phyloP scores from a whole-genome alignment of 1,140 invertebrate species.

The Dendrolimus kikuchii region DNA sequence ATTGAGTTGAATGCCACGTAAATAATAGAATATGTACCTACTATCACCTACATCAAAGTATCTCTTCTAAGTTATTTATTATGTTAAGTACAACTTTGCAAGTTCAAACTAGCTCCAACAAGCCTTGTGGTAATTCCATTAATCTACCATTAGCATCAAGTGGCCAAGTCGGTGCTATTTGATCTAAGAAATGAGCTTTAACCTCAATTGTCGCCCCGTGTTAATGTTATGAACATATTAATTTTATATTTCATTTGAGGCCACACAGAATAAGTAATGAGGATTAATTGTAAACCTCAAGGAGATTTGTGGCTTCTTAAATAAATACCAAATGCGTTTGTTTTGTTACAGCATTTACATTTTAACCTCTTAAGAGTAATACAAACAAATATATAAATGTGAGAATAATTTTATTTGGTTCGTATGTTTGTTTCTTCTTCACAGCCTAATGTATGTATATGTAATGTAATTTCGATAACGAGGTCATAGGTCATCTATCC shows the following conservation, averaged over 20 bases:
- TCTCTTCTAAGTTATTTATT: no score
- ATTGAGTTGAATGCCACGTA: no score
- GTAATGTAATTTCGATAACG: no score
- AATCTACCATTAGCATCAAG: conserved; percentile 44
- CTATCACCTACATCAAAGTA: no score
- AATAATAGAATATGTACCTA: no score
- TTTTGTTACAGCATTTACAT: conserved; percentile 1
- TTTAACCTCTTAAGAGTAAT: background rate
- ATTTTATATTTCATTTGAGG: conserved; percentile 22
- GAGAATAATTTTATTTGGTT: no score
- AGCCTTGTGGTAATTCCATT: conserved; percentile 38
- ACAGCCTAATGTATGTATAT: no score
- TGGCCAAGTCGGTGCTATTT: conserved; percentile 39
- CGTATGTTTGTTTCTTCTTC: no score
- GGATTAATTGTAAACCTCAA: conserved; percentile 9
- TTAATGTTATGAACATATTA: conserved; percentile 30
- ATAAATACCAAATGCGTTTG: background rate
- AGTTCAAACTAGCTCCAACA: background rate
- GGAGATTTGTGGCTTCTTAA: conserved; percentile 6
- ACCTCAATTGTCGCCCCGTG: conserved; percentile 28
- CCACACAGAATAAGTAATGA: conserved; percentile 13
- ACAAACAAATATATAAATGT: no score
- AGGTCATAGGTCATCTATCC: no score
- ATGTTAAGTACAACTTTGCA: background rate
- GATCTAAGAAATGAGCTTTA: conserved; percentile 30